Evolutionary conservation across 2,113 vertebrate genomes (phyloP).

Genomic region (Onychorhynchus coronatus): DNA sequence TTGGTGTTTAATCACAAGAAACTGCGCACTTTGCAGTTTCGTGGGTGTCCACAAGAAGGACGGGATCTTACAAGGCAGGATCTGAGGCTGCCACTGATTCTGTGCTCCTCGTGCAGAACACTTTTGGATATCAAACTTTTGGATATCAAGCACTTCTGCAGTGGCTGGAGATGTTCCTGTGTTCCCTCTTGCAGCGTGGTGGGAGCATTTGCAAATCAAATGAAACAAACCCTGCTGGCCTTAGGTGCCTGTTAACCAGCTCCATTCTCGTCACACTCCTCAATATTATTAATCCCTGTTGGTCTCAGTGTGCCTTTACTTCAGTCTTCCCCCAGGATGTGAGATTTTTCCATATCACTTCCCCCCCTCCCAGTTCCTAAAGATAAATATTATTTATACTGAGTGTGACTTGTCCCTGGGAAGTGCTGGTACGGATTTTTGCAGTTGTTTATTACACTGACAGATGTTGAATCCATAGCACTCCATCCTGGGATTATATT

Average conservation of each 20-base stretch:
- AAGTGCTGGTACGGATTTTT: neutral
- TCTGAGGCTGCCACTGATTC: neutral
- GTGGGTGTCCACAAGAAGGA: neutral
- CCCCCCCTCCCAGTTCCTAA: neutral
- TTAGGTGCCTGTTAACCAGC: neutral
- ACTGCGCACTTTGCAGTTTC: neutral
- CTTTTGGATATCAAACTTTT: neutral
- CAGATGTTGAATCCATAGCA: neutral
- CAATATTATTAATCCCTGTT: neutral
- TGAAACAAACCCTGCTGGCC: neutral
- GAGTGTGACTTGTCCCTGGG: neutral
- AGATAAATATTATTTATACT: neutral
- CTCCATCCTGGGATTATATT: neutral
- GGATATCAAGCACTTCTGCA: neutral
- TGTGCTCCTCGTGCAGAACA: neutral
- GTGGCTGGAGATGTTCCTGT: rapidly evolving
- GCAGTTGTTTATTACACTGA: neutral
- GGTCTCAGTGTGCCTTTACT: neutral
- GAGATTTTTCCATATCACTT: neutral
- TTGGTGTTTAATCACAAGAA: neutral
- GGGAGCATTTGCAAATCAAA: neutral
- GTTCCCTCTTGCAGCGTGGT: rapidly evolving
- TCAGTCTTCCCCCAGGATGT: neutral
- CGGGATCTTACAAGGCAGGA: rapidly evolving
- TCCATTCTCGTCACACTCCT: neutral